Evolutionary conservation across 2,797 vertebrate species (phyloP).

Genomic region (Crypturellus tataupa): DNA sequence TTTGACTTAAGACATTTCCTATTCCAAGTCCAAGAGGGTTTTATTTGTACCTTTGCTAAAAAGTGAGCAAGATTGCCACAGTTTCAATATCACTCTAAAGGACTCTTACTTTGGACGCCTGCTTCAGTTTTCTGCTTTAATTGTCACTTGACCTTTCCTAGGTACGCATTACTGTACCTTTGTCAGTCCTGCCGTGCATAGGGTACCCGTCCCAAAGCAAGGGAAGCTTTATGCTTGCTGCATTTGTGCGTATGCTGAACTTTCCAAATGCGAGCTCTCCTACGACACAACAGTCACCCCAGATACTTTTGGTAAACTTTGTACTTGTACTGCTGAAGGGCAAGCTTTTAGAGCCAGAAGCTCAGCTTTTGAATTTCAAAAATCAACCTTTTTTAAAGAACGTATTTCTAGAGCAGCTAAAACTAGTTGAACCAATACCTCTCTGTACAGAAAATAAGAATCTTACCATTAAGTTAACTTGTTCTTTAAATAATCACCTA

Average conservation of each 20-base stretch:
- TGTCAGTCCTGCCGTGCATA: slow-evolving; percentile 47
- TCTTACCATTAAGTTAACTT: slow-evolving; percentile 64
- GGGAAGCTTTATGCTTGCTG: slow-evolving; percentile 44
- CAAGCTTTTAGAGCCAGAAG: slow-evolving; percentile 49
- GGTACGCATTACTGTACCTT: slow-evolving; percentile 61
- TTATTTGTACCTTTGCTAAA: slow-evolving; percentile 34
- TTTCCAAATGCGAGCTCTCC: slow-evolving; percentile 64
- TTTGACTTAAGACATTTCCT: slow-evolving; percentile 31
- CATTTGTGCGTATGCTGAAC: background rate
- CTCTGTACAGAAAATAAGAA: slow-evolving; percentile 61
- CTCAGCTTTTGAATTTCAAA: slow-evolving; percentile 43
- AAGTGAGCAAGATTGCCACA: background rate
- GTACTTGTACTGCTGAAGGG: background rate
- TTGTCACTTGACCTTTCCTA: slow-evolving; percentile 43
- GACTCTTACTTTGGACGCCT: background rate
- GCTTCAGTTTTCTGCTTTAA: background rate
- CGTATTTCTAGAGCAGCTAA: slow-evolving; percentile 46
- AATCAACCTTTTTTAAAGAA: slow-evolving; percentile 10
- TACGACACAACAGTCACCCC: background rate
- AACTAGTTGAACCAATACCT: slow-evolving; percentile 53
- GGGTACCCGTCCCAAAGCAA: slow-evolving; percentile 57
- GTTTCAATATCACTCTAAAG: background rate
- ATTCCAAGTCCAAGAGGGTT: background rate
- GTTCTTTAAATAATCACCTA: slow-evolving; percentile 50
- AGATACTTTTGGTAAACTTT: slow-evolving; percentile 32